Evolutionary conservation across 2,888 invertebrate species (phyloP), one percentile per base, ranked within the genome.

Genomic region (Drosophila parthenogenetica): DNA sequence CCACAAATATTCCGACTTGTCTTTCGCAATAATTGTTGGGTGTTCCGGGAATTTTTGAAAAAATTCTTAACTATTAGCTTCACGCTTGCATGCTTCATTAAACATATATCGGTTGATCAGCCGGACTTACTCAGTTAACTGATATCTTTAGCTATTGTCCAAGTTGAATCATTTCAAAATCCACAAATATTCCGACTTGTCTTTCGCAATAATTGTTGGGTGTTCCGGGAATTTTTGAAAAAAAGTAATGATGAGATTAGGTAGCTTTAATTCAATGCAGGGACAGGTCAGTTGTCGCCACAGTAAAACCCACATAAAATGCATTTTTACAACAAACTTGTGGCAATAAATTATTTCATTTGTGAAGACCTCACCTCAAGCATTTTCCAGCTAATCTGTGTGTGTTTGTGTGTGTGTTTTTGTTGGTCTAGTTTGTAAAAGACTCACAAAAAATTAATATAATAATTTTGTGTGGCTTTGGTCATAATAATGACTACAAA

Each of bases 401-500:
- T 8, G 8, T 8, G 29, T 29, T 7, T 29, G 25, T 29, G 8
- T 29, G 25, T 29, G 29, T 29, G 29, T 29, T 29, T 58, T 69
- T 62, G 72, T 46, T 70, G 69, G 69, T 81, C 81, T 53, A 87
- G 69, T 84, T 81, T 75, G 58, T 8, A 29, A 60, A 75, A 77
- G 58, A 51, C 42, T 40, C 50, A 19, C 73, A 32, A 64, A 85
- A 85, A 86, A 84, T 87, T 77, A 83, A 83, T 82, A 87, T 79
- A 87, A 87, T 79, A 84, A 87, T 84, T 48, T 55, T 42, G 46
- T 46, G 48, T 50, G 59, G 37, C 42, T 48, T 48, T 57, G 63
- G 66, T 78, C 40, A 32, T 45, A 53, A 62, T 70, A 63, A 61
- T 54, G 55, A 55, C 45, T 17, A 70, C 45, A 50, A 73, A 88